Base-by-base conservation (phyloP, 2,888 invertebrate genomes). In the Coleophora deauratella region DNA sequence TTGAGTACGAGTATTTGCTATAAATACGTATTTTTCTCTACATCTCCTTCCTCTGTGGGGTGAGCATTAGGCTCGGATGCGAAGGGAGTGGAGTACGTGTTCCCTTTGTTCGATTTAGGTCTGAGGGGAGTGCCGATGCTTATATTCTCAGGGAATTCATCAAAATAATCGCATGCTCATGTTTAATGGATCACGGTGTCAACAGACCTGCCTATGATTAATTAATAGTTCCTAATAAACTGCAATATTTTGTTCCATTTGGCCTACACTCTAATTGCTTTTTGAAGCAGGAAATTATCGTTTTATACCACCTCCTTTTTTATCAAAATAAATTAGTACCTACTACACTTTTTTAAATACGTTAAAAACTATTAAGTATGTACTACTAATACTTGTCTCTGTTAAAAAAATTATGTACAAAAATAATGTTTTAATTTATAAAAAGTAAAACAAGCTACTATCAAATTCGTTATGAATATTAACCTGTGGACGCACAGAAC, bases 1-100 rank as follows among this genome's bases (percentile, higher is more conserved):
- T 86, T 85, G 86, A 85, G 85, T 85, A 85, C 81, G 80, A 82
- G 84, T 86, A 86, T 86, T 86, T 86, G 86, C 86, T 86, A 85
- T 86, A 85, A 85, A 86, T 85, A 85, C 84, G 82, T 66, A 85
- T 85, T 85, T 84, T 85, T 85, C 82, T 85, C 78, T 76, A 73
- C 81, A 78, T 82, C 82, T 84, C 80, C 76, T 78, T 78, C 74
- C 75, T 75, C 67, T 62, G 72, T 21, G 21, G 21, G 21, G 21
- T 21, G 21, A 21, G 21, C 21, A 21, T 21, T 21, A 21, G 21
- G 60, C 64, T 81, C 73, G 85, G 85, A 84, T 80, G 81, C 68
- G 66, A 63, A 64, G 62, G 64, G 69, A 66, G 79, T 82, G 81
- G 81, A 78, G 79, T 63, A 76, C 79, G 75, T 78, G 78, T 77